Evolutionary conservation across 2,113 vertebrate genomes (phyloP).

Genomic region (Laticauda laticaudata): DNA sequence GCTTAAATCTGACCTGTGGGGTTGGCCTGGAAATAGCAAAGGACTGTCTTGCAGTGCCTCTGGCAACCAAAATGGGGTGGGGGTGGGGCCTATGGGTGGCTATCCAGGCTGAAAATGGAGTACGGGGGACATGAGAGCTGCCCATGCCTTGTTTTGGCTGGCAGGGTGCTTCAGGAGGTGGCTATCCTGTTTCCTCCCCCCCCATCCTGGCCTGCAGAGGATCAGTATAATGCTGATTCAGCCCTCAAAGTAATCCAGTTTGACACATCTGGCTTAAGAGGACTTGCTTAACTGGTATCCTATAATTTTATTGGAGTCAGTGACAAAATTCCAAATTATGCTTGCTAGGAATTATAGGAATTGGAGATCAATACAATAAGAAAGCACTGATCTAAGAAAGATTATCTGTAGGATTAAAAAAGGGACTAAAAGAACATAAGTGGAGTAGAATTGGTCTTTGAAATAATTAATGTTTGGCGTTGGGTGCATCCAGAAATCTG

Average conservation of each 20-base stretch:
- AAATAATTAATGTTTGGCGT: background rate
- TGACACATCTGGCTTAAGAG: background rate
- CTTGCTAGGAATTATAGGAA: background rate
- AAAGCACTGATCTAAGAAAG: background rate
- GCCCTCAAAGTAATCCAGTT: too few species aligned
- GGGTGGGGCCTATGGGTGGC: too few species aligned
- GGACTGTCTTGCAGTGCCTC: too few species aligned
- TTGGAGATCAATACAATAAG: background rate
- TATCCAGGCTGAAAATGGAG: too few species aligned
- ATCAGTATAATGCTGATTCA: too few species aligned
- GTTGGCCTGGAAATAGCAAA: too few species aligned
- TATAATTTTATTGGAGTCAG: background rate
- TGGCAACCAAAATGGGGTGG: too few species aligned
- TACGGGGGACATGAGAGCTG: too few species aligned
- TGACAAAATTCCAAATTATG: background rate
- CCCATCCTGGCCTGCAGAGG: fast-evolving
- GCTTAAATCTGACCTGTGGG: too few species aligned
- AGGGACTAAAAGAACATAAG: background rate
- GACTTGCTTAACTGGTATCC: background rate
- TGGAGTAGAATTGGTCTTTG: background rate
- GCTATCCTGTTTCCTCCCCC: too few species aligned
- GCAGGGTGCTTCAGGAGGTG: too few species aligned
- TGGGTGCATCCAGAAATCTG: background rate
- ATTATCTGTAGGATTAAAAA: background rate
- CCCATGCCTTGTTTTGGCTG: too few species aligned